These are phyloP conservation scores for Conchocele bisecta DNA, from an alignment of 2,888 invertebrate species.

Conservation along the genomic window DNA sequence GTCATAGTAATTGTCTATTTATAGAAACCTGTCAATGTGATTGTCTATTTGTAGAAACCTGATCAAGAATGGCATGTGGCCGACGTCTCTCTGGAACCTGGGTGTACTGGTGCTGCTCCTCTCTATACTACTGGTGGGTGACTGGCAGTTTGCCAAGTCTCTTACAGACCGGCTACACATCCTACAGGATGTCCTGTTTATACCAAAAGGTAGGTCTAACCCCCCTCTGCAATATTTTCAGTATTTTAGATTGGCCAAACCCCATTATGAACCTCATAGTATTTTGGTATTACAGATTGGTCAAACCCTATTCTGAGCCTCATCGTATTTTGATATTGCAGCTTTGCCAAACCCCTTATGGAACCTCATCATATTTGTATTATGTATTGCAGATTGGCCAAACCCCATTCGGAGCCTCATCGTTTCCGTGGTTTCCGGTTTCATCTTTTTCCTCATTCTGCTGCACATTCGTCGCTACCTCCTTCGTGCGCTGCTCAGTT, in stretches of 20 bases:
- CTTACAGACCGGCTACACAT: conserved; percentile 73
- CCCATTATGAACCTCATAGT: neutral
- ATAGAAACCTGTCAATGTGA: no score
- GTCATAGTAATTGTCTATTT: no score
- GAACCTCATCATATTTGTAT: conserved; percentile 8
- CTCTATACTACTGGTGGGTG: conserved; percentile 78
- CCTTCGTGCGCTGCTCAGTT: conserved; percentile 78
- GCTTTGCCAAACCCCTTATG: conserved; percentile 1
- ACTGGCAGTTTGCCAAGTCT: conserved; percentile 75
- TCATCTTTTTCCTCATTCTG: conserved; percentile 82
- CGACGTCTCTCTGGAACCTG: conserved; percentile 83
- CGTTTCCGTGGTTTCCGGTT: conserved; percentile 80
- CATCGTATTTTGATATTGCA: no score
- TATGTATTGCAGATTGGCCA: conserved; percentile 71
- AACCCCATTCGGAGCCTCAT: conserved; percentile 78
- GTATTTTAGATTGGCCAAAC: neutral
- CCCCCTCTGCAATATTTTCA: neutral
- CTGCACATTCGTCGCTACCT: conserved; percentile 83
- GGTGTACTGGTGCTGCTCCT: conserved; percentile 79
- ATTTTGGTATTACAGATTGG: conserved; percentile 66
- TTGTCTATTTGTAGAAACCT: conserved; percentile 80
- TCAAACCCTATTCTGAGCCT: conserved; percentile 78
- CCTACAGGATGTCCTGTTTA: conserved; percentile 67
- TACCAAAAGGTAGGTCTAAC: conserved; percentile 67
- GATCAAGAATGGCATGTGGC: conserved; percentile 84